phyloP scores from a whole-genome alignment of 1,140 invertebrate species.

The Drosophila lini region DNA sequence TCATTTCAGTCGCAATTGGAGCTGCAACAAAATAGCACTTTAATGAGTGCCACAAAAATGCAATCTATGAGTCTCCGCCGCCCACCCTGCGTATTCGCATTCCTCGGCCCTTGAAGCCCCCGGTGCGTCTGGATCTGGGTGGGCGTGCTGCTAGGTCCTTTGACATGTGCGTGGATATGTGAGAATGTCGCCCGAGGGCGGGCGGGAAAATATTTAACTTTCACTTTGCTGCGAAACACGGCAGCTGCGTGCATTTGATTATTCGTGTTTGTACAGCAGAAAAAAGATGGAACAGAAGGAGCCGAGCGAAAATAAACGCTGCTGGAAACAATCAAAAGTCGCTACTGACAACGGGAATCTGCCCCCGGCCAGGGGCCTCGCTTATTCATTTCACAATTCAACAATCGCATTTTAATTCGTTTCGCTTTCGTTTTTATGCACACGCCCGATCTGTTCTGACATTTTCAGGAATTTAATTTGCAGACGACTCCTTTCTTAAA shows the following conservation, averaged over 20 bases:
- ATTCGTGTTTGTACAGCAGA: slow-evolving; percentile 25
- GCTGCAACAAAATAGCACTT: slow-evolving; percentile 25
- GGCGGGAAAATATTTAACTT: slow-evolving; percentile 45
- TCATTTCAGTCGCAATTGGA: slow-evolving; percentile 21
- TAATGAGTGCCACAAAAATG: slow-evolving; percentile 18
- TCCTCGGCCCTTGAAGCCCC: not conserved
- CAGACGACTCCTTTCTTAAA: slow-evolving; percentile 20
- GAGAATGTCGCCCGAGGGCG: slow-evolving; percentile 8
- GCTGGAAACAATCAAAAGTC: slow-evolving; percentile 55
- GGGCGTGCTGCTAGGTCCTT: slow-evolving; percentile 3
- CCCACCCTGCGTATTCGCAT: slow-evolving; percentile 43
- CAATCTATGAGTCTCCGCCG: not conserved
- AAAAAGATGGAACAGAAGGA: slow-evolving; percentile 1
- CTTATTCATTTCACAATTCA: slow-evolving; percentile 18
- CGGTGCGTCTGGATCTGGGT: slow-evolving; percentile 1
- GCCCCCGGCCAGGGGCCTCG: slow-evolving; percentile 12
- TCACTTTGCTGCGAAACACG: slow-evolving; percentile 38
- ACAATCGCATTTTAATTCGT: slow-evolving; percentile 52
- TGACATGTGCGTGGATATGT: slow-evolving; percentile 17
- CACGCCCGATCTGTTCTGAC: slow-evolving; percentile 23
- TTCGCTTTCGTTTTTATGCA: slow-evolving; percentile 30
- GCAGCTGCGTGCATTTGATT: slow-evolving; percentile 46
- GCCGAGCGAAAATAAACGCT: slow-evolving; percentile 12
- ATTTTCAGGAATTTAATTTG: slow-evolving; percentile 50
- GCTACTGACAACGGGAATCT: slow-evolving; percentile 54